Conservation (phyloP, 2,797 vertebrate species). For the Dendrocincla fuliginosa region DNA sequence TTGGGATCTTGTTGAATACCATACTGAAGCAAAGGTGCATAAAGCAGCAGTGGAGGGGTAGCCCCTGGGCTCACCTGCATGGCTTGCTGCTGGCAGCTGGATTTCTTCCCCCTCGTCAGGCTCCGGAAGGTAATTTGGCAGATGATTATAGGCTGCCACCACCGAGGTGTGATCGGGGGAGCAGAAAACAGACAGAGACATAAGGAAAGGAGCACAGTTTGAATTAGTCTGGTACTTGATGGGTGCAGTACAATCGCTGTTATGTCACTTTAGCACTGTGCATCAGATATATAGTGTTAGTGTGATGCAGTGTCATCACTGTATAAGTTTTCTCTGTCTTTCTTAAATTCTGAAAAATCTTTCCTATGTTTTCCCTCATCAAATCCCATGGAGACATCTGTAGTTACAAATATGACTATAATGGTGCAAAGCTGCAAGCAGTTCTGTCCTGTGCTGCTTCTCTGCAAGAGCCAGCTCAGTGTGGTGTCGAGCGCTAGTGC, state of each 20-base stretch:
- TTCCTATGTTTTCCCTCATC: background rate
- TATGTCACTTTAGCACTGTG: accelerated
- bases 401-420: background rate
- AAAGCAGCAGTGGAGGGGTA: background rate
- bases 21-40: background rate
- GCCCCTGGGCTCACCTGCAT: accelerated
- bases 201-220: background rate
- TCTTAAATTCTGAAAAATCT: background rate
- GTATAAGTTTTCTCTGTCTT: background rate
- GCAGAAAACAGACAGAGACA: background rate
- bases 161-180: background rate
- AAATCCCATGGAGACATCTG: background rate
- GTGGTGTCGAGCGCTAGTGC: background rate
- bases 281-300: background rate
- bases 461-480: background rate
- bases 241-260: background rate
- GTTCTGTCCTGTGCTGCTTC: background rate
- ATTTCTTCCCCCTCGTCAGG: background rate
- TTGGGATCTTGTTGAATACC: background rate
- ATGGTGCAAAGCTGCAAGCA: background rate
- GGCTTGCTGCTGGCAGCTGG: background rate
- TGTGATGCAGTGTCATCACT: background rate
- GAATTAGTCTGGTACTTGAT: background rate
- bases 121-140: background rate
- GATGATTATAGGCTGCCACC: background rate